phyloP scores from a whole-genome alignment of 2,113 vertebrate species.

The Opisthocomus hoazin region DNA sequence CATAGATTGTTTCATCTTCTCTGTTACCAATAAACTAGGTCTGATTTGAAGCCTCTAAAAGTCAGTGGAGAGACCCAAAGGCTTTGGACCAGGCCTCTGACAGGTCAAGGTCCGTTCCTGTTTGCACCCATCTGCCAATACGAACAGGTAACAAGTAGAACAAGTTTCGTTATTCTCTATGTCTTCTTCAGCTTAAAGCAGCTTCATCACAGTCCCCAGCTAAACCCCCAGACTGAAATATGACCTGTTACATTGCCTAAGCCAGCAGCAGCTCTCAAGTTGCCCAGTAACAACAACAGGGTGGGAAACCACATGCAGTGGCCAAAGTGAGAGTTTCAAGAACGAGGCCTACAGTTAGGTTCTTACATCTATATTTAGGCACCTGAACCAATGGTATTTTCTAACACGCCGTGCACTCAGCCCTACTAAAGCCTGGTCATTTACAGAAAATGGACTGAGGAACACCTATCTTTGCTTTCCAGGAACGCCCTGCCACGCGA shows the following conservation, averaged over 20 bases:
- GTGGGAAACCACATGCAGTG: background rate
- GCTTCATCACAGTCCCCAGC: background rate
- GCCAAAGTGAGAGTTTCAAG: background rate
- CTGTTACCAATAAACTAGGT: background rate
- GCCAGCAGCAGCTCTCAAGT: background rate
- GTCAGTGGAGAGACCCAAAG: background rate
- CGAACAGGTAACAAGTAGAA: background rate
- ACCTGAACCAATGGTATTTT: background rate
- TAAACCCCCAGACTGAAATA: background rate
- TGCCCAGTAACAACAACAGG: background rate
- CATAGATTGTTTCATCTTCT: background rate
- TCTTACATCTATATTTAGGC: background rate
- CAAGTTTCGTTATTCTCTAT: background rate
- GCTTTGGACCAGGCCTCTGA: background rate
- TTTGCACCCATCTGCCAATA: background rate
- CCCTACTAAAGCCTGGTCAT: background rate
- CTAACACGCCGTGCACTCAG: background rate
- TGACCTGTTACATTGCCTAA: background rate
- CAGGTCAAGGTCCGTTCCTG: background rate
- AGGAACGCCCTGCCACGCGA: accelerated
- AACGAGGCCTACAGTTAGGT: background rate
- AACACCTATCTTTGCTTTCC: background rate
- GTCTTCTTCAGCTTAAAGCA: background rate
- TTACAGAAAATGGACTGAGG: background rate
- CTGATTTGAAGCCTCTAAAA: background rate